phyloP scores from a whole-genome alignment of 2,113 vertebrate genomes.

The Noctilio leporinus region DNA sequence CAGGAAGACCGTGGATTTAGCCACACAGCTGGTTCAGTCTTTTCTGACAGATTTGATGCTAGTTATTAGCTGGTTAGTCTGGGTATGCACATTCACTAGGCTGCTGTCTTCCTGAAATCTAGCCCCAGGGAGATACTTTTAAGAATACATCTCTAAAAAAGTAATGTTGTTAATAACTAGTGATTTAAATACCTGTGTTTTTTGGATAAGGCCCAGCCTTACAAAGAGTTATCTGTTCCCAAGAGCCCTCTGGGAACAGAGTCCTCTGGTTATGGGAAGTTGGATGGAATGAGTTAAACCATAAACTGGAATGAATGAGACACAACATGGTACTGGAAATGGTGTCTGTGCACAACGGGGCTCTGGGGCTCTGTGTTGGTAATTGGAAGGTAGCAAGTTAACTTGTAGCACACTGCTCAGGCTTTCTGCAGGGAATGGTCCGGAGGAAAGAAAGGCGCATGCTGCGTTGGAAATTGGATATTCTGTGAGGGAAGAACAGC shows the following conservation, averaged over 20 bases:
- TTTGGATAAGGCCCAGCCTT: slow-evolving; percentile 25
- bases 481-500: neutral
- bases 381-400: neutral
- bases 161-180: neutral
- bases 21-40: neutral
- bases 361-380: no score
- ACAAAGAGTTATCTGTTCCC: slow-evolving; percentile 4
- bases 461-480: neutral
- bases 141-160: slow-evolving; percentile 63
- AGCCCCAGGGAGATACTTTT: slow-evolving; percentile 54
- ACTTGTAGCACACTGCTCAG: neutral
- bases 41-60: neutral
- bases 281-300: slow-evolving; percentile 44
- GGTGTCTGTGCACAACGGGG: slow-evolving; percentile 30
- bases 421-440: neutral
- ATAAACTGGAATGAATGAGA: slow-evolving; percentile 60
- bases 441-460: neutral
- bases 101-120: slow-evolving; percentile 50
- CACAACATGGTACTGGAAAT: slow-evolving; percentile 54
- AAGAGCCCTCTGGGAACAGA: slow-evolving; percentile 10
- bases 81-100: neutral
- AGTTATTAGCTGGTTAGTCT: neutral
- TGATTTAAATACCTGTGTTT: neutral
- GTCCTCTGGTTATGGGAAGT: neutral
- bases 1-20: slow-evolving; percentile 42